Percentiles rank a stretch among this genome's conserved stretches.
These are phyloP conservation scores for Corvus hawaiiensis DNA, from an alignment of 2,113 vertebrate genomes.

Conservation along the genomic window DNA sequence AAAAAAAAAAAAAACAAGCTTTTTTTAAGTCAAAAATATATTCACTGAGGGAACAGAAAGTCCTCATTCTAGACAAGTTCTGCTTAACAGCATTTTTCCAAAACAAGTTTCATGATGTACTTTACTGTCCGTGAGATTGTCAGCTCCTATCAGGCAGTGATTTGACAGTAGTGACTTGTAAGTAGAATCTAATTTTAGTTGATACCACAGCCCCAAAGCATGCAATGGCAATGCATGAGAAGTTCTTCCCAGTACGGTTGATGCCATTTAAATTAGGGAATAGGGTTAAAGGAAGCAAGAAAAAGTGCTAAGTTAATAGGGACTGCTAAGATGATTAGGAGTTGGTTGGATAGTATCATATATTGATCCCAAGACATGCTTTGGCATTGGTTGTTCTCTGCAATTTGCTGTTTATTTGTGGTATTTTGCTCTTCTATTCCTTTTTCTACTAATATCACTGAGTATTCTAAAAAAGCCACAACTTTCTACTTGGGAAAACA, in stretches of 20 bases:
- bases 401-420: neutral
- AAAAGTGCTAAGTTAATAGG: neutral
- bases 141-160: neutral
- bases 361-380: neutral
- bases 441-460: neutral
- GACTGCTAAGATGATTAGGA: neutral
- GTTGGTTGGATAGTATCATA: neutral
- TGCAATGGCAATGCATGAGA: neutral
- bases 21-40: neutral
- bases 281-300: neutral
- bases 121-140: neutral
- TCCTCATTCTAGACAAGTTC: neutral
- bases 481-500: neutral
- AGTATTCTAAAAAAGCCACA: neutral
- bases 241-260: neutral
- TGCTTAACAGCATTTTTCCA: neutral
- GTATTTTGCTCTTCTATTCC: neutral
- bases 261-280: neutral
- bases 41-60: neutral
- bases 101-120: neutral
- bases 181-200: neutral
- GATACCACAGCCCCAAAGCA: neutral
- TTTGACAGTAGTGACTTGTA: neutral
- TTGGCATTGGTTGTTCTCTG: neutral
- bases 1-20: neutral